These are phyloP conservation scores for Chaetogeoica ovagalla DNA, from an alignment of 2,888 invertebrate genomes.

Conservation along the genomic window DNA sequence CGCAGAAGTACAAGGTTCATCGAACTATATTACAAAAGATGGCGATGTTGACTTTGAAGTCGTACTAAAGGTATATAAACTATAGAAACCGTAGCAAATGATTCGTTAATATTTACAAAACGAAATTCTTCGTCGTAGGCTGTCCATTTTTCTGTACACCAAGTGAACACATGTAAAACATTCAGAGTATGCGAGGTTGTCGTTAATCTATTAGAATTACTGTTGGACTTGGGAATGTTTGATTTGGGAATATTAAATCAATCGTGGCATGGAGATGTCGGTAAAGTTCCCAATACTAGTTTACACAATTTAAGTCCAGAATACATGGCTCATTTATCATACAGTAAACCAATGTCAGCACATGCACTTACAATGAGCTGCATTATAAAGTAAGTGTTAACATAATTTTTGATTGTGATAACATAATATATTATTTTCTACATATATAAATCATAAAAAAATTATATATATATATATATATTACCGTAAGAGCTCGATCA, in stretches of 20 bases:
- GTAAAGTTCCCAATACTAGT: conserved; percentile 23
- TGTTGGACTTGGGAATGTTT: conserved; percentile 88
- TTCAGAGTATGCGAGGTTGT: conserved; percentile 81
- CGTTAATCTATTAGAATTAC: conserved; percentile 85
- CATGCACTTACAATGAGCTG: conserved; percentile 51
- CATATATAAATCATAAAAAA: no score
- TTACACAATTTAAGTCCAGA: conserved; percentile 30
- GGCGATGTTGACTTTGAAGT: conserved; percentile 92
- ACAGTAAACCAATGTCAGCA: conserved; percentile 45
- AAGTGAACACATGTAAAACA: conserved; percentile 38
- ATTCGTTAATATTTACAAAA: not conserved
- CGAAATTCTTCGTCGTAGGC: not conserved
- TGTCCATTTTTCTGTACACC: conserved; percentile 44
- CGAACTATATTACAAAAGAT: conserved; percentile 90
- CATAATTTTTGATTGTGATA: not conserved
- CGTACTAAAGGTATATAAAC: conserved; percentile 71
- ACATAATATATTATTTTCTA: not conserved
- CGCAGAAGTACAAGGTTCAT: conserved; percentile 84
- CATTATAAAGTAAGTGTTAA: conserved; percentile 44
- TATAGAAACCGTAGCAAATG: not conserved
- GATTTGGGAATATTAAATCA: conserved; percentile 82
- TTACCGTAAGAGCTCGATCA: no score
- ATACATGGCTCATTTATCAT: conserved; percentile 30
- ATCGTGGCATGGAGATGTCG: conserved; percentile 56
- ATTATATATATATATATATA: no score